Evolutionary conservation across 2,113 vertebrate species (phyloP).

Genomic region (Hemiscyllium ocellatum): DNA sequence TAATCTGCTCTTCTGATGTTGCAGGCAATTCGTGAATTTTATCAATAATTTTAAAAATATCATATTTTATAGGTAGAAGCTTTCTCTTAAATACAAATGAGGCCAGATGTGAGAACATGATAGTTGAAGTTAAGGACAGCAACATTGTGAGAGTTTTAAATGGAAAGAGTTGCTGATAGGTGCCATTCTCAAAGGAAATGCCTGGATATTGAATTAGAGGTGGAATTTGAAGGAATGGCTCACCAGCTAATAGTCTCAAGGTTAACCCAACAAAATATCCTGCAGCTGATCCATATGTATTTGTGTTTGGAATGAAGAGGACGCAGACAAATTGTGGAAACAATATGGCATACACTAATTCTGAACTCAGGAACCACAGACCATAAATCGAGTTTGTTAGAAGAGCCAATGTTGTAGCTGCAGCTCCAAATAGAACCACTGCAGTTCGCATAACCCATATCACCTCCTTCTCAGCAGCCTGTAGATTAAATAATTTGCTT

Average conservation of each 20-base stretch:
- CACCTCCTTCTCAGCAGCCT: conserved; percentile 68
- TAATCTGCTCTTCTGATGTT: neutral
- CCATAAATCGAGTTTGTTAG: conserved; percentile 63
- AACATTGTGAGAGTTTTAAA: conserved; percentile 64
- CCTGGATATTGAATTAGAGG: conserved; percentile 54
- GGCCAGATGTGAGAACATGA: conserved; percentile 53
- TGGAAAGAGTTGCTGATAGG: conserved; percentile 58
- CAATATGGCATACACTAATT: conserved; percentile 68
- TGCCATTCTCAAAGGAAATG: conserved; percentile 49
- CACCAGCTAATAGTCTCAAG: conserved; percentile 62
- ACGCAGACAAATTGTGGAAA: conserved; percentile 72
- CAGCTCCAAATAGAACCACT: conserved; percentile 58
- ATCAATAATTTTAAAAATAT: conserved; percentile 50
- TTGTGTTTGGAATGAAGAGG: conserved; percentile 60
- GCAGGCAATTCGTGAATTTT: neutral
- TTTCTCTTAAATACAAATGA: conserved; percentile 52
- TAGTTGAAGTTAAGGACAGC: conserved; percentile 45
- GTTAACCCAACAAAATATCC: conserved; percentile 58
- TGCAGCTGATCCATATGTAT: conserved; percentile 57
- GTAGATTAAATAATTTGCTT: conserved; percentile 38
- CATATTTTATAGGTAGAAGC: conserved; percentile 54
- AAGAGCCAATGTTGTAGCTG: conserved; percentile 60
- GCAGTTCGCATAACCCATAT: conserved; percentile 65
- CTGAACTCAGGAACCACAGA: conserved; percentile 70
- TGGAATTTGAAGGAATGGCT: conserved; percentile 55